A percentile compares a stretch with the other conserved stretches of the same genome.
These are phyloP conservation scores for Drosophila pandora DNA, from an alignment of 1,140 invertebrate species.

Conservation along the genomic window DNA sequence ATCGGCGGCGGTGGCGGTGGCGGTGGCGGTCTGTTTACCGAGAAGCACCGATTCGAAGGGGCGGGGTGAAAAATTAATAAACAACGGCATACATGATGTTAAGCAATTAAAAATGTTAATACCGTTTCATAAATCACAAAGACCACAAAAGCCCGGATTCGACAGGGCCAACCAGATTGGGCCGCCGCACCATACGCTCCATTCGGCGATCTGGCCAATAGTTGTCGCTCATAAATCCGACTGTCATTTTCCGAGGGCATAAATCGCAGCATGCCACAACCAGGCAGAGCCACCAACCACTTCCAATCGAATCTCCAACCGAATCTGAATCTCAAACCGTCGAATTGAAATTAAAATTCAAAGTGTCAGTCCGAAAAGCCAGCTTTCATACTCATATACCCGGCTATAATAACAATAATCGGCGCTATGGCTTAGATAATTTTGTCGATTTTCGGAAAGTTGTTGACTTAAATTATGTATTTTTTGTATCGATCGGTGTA, in stretches of 20 bases:
- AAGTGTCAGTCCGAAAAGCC: constrained; percentile 49
- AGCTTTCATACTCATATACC: constrained; percentile 9
- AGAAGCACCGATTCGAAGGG: constrained; percentile 6
- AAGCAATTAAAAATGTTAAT: constrained; percentile 84
- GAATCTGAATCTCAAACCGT: background rate
- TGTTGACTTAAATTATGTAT: constrained; percentile 61
- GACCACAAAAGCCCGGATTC: constrained; percentile 51
- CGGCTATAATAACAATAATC: constrained; percentile 53
- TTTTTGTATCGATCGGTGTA: constrained; percentile 50
- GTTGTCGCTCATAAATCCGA: constrained; percentile 77
- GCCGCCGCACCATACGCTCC: constrained; percentile 25
- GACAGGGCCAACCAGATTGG: constrained; percentile 74
- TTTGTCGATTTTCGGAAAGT: constrained; percentile 36
- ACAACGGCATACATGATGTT: constrained; percentile 83
- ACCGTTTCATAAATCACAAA: constrained; percentile 79
- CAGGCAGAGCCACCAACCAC: constrained; percentile 22
- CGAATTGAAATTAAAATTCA: constrained; percentile 66
- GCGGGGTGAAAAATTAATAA: constrained; percentile 79
- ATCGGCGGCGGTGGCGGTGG: constrained; percentile 18
- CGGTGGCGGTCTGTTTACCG: constrained; percentile 6
- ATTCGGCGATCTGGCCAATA: constrained; percentile 69
- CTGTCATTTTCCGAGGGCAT: constrained; percentile 61
- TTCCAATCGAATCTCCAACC: constrained; percentile 1
- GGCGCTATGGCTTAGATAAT: constrained; percentile 57
- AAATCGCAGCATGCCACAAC: constrained; percentile 52